phyloP scores from a whole-genome alignment of 2,888 invertebrate species.

The Coelinius sp. region DNA sequence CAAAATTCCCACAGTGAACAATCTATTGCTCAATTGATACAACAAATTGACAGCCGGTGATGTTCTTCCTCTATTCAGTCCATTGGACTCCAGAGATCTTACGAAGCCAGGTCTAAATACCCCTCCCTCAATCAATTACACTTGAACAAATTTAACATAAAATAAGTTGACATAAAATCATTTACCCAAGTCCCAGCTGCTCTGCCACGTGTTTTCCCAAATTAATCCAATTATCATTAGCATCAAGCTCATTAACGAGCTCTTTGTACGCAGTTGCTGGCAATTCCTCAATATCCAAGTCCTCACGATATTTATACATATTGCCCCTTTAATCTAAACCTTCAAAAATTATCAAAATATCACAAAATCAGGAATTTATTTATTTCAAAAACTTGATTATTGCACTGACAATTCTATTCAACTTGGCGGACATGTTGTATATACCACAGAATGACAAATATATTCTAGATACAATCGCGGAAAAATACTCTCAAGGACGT shows the following conservation, averaged over 20 bases:
- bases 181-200: slow-evolving; percentile 53
- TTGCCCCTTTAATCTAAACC: slow-evolving; percentile 22
- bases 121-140: slow-evolving; percentile 50
- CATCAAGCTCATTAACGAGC: slow-evolving; percentile 53
- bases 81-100: slow-evolving; percentile 46
- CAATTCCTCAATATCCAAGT: slow-evolving; percentile 52
- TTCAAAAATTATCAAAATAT: not conserved
- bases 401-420: not conserved
- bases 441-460: not conserved
- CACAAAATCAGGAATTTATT: not conserved
- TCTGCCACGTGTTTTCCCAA: slow-evolving; percentile 54
- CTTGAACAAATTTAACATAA: slow-evolving; percentile 36
- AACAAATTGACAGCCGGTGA: slow-evolving; percentile 56
- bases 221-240: slow-evolving; percentile 53
- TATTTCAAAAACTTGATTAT: not conserved
- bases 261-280: slow-evolving; percentile 53
- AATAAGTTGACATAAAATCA: not conserved
- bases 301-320: slow-evolving; percentile 54
- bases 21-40: slow-evolving; percentile 54
- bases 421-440: not conserved
- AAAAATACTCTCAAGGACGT: not conserved
- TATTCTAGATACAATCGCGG: not conserved
- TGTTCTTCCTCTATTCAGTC: slow-evolving; percentile 23
- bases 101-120: slow-evolving; percentile 51
- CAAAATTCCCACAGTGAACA: slow-evolving; percentile 59